These are phyloP conservation scores for Oenanthe oenanthe DNA, from an alignment of 2,113 vertebrate species.

Conservation along the genomic window DNA sequence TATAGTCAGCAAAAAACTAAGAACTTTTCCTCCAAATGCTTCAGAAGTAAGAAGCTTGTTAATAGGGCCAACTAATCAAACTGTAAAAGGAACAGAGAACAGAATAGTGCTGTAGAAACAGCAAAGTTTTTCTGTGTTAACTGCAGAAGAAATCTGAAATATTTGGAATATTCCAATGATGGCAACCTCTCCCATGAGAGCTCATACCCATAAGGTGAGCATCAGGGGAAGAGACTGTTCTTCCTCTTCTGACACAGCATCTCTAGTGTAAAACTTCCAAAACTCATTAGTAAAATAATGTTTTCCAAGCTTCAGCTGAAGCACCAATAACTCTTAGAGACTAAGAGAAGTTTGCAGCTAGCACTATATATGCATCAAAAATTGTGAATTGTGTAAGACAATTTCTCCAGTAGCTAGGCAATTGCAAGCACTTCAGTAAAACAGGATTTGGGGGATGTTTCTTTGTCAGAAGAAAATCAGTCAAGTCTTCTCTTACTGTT, in stretches of 20 bases:
- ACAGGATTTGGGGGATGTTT: background rate
- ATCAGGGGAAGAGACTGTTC: background rate
- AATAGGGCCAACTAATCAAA: background rate
- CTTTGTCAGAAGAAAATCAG: background rate
- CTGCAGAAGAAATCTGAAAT: background rate
- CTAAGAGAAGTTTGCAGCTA: background rate
- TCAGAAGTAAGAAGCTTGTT: background rate
- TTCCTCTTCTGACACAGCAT: background rate
- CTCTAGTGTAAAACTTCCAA: background rate
- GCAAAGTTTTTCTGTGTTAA: background rate
- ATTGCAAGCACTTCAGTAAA: background rate
- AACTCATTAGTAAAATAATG: background rate
- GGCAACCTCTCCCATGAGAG: background rate
- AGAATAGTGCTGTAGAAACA: background rate
- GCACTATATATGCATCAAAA: background rate
- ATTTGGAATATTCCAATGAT: background rate
- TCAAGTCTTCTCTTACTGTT: background rate
- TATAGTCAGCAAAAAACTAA: background rate
- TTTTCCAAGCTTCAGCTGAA: background rate
- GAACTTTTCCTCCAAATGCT: background rate
- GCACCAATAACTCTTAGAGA: background rate
- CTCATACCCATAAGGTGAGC: background rate
- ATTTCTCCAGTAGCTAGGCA: background rate
- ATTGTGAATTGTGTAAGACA: fast-evolving
- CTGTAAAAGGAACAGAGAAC: background rate